Evolutionary conservation across 2,113 vertebrate species (phyloP).

Genomic region (Xiphophorus hellerii): DNA sequence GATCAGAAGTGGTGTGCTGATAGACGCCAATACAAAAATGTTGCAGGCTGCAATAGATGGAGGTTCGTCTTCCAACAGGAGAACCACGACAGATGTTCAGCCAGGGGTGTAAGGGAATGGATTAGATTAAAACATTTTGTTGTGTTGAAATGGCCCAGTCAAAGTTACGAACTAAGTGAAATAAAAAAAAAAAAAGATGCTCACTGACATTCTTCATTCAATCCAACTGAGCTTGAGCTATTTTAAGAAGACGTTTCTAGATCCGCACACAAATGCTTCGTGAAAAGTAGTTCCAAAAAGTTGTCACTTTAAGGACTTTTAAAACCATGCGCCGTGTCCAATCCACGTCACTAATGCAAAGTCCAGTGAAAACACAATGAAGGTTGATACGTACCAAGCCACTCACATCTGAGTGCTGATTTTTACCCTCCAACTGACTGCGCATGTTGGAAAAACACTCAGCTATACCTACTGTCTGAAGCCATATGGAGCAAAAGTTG

Average conservation of each 20-base stretch:
- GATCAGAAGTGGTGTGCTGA: neutral
- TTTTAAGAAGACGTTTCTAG: neutral
- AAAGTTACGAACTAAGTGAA: neutral
- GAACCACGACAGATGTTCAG: neutral
- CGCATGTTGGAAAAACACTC: neutral
- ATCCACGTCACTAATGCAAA: neutral
- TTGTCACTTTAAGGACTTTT: neutral
- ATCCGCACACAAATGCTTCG: neutral
- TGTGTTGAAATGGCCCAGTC: neutral
- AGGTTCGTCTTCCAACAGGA: neutral
- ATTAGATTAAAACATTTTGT: neutral
- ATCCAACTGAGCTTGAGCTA: too few species aligned
- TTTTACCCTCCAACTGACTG: too few species aligned
- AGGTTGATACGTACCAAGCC: neutral
- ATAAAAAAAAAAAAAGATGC: neutral
- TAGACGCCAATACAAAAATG: neutral
- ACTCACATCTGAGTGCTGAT: too few species aligned
- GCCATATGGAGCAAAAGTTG: constrained; percentile 17
- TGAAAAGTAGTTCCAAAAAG: neutral
- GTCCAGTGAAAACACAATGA: too few species aligned
- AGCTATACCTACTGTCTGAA: constrained; percentile 4
- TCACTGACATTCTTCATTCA: too few species aligned
- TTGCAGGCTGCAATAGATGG: neutral
- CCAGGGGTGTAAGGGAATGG: neutral
- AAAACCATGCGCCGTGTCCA: neutral